Base-by-base conservation (phyloP, 2,888 invertebrate species). In the Apamea monoglypha region DNA sequence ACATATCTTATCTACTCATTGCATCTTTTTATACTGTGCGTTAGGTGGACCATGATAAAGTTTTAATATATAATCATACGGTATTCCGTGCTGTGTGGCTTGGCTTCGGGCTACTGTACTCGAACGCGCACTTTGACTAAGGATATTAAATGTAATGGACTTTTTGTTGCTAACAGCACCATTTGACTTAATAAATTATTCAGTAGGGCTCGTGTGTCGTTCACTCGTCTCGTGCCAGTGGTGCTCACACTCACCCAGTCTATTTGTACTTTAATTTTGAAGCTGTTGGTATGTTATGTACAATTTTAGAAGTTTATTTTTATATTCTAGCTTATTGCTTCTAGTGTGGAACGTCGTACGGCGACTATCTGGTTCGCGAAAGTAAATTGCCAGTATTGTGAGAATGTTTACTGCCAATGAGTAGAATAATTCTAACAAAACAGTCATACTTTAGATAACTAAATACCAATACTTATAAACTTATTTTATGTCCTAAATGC, bases 1-100 rank as follows among this genome's bases (percentile, higher is more conserved):
- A 96, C 96, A 96, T 96, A 96, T 95, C 95, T 93, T 90, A 92
- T 94, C 95, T 96, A 95, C 94, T 95, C 95, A 94, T 95, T 96
- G 95, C 95, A 92, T 93, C 91, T 92, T 94, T 85, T 95, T 95
- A 92, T 95, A 96, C 94, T 92, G 94, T 93, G 95, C 94, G 95
- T 94, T 94, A 93, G 94, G 94, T 94, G 96, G 96, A 96, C 96
- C 96, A 96, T 92, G 88, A 90, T 88, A 89, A 88, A 85, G 77
- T 87, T 90, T 90, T 87, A 89, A 84, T 88, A 89, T 90, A 85
- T 77, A 88, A 77, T 74, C 83, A 81, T 78, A 81, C 87, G 80
- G 84, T 85, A 76, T 85, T 89, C 80, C 82, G 89, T 87, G 74
- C 64, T 74, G 59, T 86, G 83, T 81, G 83, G 86, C 87, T 88